A percentile compares a stretch with the other conserved stretches of the same genome.
Evolutionary conservation across 37 sponge, comb jelly and placozoan genomes (phyloP).

Genomic region (Ianthella basta): DNA sequence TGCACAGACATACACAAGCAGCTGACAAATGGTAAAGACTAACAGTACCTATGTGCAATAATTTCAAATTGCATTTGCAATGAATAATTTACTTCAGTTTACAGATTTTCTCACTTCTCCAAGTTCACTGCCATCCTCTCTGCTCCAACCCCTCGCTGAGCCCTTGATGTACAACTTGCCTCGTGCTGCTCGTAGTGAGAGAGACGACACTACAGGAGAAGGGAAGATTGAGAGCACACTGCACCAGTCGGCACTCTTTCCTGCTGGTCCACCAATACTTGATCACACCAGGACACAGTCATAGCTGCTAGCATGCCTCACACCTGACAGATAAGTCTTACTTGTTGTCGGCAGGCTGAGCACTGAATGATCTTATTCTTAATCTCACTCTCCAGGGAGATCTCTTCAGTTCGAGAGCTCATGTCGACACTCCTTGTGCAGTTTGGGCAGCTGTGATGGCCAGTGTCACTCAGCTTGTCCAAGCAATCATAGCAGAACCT

Average conservation of each 20-base stretch:
- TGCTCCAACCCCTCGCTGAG: no score
- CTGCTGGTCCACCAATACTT: no score
- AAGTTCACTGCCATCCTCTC: no score
- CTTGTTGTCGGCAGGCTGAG: not conserved
- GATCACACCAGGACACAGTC: no score
- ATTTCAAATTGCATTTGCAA: no score
- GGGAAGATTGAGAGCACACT: no score
- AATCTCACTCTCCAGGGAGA: not conserved
- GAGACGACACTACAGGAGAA: not conserved
- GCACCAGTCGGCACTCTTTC: no score
- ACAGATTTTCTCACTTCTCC: no score
- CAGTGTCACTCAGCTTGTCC: not conserved
- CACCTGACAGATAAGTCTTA: not conserved
- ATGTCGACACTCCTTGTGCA: not conserved
- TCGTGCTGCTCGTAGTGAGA: no score
- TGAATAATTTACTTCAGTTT: no score
- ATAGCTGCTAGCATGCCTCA: not conserved
- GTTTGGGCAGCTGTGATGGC: conserved; percentile 21
- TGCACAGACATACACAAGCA: not conserved
- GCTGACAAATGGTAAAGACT: no score
- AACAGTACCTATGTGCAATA: not conserved
- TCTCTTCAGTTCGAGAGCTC: not conserved
- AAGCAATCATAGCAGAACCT: conserved; percentile 14
- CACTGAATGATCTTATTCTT: not conserved
- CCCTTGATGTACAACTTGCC: no score